These are phyloP conservation scores for Latrodectus hesperus DNA, from an alignment of 2,888 invertebrate species.

Conservation along the genomic window DNA sequence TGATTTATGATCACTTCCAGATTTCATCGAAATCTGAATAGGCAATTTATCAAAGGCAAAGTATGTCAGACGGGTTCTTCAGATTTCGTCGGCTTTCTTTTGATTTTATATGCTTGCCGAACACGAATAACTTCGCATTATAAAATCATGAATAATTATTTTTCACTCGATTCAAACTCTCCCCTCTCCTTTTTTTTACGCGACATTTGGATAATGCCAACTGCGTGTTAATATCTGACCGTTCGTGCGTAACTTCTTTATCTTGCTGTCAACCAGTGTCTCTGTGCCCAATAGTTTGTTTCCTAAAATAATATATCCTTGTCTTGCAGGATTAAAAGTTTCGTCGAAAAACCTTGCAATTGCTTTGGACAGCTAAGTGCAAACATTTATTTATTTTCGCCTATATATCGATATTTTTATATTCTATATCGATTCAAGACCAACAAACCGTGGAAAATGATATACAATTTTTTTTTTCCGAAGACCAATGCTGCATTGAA, in stretches of 20 bases:
- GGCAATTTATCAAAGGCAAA: not conserved
- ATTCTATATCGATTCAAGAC: not conserved
- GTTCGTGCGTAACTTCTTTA: constrained; percentile 26
- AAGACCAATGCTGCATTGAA: not conserved
- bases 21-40: constrained; percentile 4
- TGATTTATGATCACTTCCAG: not conserved
- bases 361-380: constrained; percentile 16
- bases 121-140: not conserved
- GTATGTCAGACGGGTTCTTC: not conserved
- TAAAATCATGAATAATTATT: constrained; percentile 21
- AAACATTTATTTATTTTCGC: not conserved
- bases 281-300: constrained; percentile 31
- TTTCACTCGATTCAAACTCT: not conserved
- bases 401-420: not conserved
- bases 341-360: constrained; percentile 24
- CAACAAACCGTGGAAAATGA: not conserved
- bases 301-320: constrained; percentile 58
- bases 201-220: constrained; percentile 5
- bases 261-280: constrained; percentile 22
- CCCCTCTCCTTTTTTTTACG: constrained; percentile 1
- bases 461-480: not conserved
- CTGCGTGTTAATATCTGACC: not conserved
- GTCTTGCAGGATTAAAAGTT: constrained; percentile 61
- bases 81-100: not conserved
- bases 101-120: not conserved